These are phyloP conservation scores for Telmatochromis sp. DNA, from an alignment of 2,113 vertebrate species.

Conservation along the genomic window DNA sequence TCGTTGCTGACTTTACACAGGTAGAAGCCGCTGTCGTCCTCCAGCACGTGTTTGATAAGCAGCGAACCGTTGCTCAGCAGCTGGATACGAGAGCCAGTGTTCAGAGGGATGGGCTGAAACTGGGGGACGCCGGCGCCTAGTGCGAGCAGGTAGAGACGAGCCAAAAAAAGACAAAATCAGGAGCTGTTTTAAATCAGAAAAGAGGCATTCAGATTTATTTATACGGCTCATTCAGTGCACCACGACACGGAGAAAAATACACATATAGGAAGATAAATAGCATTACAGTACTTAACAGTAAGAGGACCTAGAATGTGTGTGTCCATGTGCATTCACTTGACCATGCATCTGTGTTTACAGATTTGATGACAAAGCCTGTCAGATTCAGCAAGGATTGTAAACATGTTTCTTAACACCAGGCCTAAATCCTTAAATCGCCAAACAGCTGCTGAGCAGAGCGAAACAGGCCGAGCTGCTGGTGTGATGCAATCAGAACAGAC, in stretches of 20 bases:
- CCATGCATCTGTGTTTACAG: constrained; percentile 42
- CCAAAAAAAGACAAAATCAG: background rate
- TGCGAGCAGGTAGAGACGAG: background rate
- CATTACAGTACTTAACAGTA: background rate
- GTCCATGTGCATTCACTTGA: background rate
- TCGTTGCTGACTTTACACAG: constrained; percentile 99
- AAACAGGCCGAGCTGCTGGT: constrained; percentile 16
- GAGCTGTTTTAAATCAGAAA: background rate
- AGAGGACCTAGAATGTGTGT: background rate
- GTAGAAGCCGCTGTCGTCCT: constrained; percentile 98
- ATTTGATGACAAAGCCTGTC: constrained; percentile 42
- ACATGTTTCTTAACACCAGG: constrained; percentile 57
- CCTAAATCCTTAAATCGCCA: constrained; percentile 60
- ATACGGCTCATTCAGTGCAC: background rate
- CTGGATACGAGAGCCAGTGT: constrained; percentile 84
- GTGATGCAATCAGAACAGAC: constrained; percentile 53
- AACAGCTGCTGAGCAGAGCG: constrained; percentile 51
- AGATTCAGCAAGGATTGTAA: constrained; percentile 51
- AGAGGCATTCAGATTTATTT: background rate
- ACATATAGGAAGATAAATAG: background rate
- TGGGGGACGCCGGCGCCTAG: constrained; percentile 95
- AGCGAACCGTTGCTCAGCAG: constrained; percentile 92
- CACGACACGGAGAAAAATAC: background rate
- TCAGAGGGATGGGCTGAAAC: constrained; percentile 93
- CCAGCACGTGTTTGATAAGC: constrained; percentile 94